Conservation (phyloP, 1,140 invertebrate genomes). For the Eulimnadia texana region DNA sequence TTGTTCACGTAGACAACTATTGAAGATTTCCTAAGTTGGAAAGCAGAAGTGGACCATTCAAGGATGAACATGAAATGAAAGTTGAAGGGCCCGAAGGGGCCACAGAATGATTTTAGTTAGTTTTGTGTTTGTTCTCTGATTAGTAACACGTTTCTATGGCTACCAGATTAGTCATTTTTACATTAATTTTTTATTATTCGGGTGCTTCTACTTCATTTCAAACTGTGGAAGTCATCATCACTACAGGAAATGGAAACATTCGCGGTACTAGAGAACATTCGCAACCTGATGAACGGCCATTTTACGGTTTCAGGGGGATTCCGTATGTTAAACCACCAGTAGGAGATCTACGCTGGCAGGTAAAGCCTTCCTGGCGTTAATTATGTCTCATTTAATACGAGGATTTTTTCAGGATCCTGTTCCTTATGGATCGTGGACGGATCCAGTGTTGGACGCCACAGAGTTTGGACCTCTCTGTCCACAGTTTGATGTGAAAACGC, state of each 20-base stretch:
- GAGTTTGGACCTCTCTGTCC: slow-evolving; percentile 8
- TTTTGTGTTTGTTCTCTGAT: too few relatives aligned
- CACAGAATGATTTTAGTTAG: too few relatives aligned
- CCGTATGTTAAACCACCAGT: slow-evolving; percentile 39
- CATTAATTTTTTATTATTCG: too few relatives aligned
- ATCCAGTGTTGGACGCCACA: slow-evolving; percentile 9
- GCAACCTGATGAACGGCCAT: slow-evolving; percentile 24
- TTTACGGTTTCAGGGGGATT: slow-evolving; percentile 35
- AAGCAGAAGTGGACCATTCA: too few relatives aligned
- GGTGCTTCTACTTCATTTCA: too few relatives aligned
- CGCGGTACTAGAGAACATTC: slow-evolving; percentile 5
- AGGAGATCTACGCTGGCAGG: slow-evolving; percentile 32
- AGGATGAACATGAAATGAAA: too few relatives aligned
- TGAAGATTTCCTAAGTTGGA: too few relatives aligned
- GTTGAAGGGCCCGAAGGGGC: too few relatives aligned
- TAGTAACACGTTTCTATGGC: too few relatives aligned
- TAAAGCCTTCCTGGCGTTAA: slow-evolving; percentile 1
- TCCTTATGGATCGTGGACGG: slow-evolving; percentile 10
- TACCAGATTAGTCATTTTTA: too few relatives aligned
- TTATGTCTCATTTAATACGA: not conserved
- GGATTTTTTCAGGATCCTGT: slow-evolving; percentile 10
- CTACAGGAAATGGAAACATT: not conserved
- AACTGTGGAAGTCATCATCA: too few relatives aligned
- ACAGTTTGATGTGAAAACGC: slow-evolving; percentile 9
- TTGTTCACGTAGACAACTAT: too few relatives aligned